Evolutionary conservation across 2,797 vertebrate species (phyloP), one percentile per base, ranked within the genome.

Genomic region (Alfaro cultratus): DNA sequence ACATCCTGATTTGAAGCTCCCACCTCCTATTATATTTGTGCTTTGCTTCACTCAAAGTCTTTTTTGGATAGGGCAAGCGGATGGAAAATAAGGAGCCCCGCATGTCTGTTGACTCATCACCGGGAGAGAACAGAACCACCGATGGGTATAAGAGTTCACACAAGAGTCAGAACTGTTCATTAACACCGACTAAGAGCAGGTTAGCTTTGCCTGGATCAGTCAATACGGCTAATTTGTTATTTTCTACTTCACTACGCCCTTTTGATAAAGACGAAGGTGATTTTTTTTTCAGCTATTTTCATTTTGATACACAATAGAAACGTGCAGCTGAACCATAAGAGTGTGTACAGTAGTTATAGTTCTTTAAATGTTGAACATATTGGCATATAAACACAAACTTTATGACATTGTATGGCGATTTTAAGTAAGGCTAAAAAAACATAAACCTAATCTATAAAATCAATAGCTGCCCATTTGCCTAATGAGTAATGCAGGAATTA

Each of bases 101-200:
- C 77, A 31, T 78, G 62, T 71, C 49, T 46, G 77, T 73, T 86
- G 85, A 87, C 67, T 88, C 83, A 87, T 76, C 86, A 79, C 82
- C 76, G 0, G 49, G 55, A 82, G 21, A 73, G 75, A 60, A 16
- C 39, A 74, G 81, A 55, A 78, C 71, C 77, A 85, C 81, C 79
- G 75, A 60, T 12, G 26, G 81, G 77, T 77, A 47, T n/a, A 39
- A 64, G 45, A 70, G 68, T 80, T 86, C 81, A 82, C 72, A 75
- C 75, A 0, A 5, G 67, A 89, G 67, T 80, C 80, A 55, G 45
- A 85, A 79, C 49, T 81, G 77, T 82, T 89, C 78, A 81, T 5
- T 7, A 73, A 64, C 64, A 76, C 62, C 70, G 78, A 86, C 79
- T 51, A 74, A 77, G 77, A n/a, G 4, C 36, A 68, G 18, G 36